Evolutionary conservation across 2,888 invertebrate species (phyloP).

Genomic region (Caenorhabditis sp.): DNA sequence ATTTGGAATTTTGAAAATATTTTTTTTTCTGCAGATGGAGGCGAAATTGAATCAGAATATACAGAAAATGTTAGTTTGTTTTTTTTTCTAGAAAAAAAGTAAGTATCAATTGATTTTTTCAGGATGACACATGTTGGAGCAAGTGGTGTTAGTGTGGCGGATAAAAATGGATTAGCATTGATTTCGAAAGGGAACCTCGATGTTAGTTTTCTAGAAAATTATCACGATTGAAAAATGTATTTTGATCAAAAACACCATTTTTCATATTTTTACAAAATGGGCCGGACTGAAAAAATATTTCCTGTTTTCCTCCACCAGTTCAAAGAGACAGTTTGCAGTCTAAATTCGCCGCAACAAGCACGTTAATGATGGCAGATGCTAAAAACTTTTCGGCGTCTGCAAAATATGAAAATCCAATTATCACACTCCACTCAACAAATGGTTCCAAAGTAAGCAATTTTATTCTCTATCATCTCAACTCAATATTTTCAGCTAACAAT

Average conservation of each 20-base stretch:
- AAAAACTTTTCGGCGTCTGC: slow-evolving; percentile 23
- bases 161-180: slow-evolving; percentile 17
- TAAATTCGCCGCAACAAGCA: slow-evolving; percentile 7
- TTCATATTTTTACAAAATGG: too few species aligned
- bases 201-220: slow-evolving; percentile 7
- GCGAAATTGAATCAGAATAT: slow-evolving; percentile 15
- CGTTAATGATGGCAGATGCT: slow-evolving; percentile 29
- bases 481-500: slow-evolving; percentile 11
- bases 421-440: slow-evolving; percentile 18
- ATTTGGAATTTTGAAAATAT: too few species aligned
- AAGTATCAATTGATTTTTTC: neutral
- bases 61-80: slow-evolving; percentile 13
- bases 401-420: slow-evolving; percentile 25
- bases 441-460: slow-evolving; percentile 12
- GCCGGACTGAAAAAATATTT: too few species aligned
- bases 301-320: too few species aligned
- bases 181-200: slow-evolving; percentile 18
- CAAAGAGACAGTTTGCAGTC: slow-evolving; percentile 8
- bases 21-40: too few species aligned
- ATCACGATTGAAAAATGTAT: neutral
- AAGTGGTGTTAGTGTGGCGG: slow-evolving; percentile 18
- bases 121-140: slow-evolving; percentile 21
- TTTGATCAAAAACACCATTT: neutral
- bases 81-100: neutral
- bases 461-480: neutral